Evolutionary conservation across 2,113 vertebrate species (phyloP), one percentile per base, ranked within the genome.

Genomic region (Rana temporaria): DNA sequence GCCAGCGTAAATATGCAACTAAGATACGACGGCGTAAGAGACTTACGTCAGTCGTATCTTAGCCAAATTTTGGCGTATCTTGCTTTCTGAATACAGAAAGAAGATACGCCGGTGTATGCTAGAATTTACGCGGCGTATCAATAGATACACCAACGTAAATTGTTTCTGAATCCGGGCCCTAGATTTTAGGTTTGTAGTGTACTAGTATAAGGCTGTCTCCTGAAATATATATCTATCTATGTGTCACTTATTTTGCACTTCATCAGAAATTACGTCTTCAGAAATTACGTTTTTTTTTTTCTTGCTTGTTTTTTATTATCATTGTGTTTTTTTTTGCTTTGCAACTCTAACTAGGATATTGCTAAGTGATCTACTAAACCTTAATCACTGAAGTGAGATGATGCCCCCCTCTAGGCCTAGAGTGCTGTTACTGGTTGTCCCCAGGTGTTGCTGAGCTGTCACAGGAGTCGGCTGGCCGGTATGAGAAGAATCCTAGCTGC

Each of bases 401-500:
- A 34, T 75, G 72, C 76, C 64, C 53, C 52, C 81, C 63, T 60
- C 70, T 67, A 30, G 70, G 30, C 81, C 70, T 73, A 67, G 30
- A 63, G 71, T 53, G 30, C 53, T 24, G 19, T 82, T 74, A 18
- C 52, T 82, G 60, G 52, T 11, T 57, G n/a, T 64, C 79, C 86
- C 87, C 86, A 93, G 85, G 87, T 92, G 90, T 90, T 84, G 80
- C 84, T 91, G 89, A 94, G 93, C 89, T 92, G 93, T 93, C 92
- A 89, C 93, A 93, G 93, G 88, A 88, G 86, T 89, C 89, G 86
- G 86, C 87, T 91, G 79, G 86, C 87, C 89, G 87, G 93, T 95
- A 96, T 90, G 92, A 91, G 86, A 91, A 85, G 94, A 96, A 96
- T 95, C 92, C 92, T 90, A 83, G 88, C 89, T 89, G 89, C 89